Conservation (phyloP, 2,797 vertebrate species). For the Channa striata region DNA sequence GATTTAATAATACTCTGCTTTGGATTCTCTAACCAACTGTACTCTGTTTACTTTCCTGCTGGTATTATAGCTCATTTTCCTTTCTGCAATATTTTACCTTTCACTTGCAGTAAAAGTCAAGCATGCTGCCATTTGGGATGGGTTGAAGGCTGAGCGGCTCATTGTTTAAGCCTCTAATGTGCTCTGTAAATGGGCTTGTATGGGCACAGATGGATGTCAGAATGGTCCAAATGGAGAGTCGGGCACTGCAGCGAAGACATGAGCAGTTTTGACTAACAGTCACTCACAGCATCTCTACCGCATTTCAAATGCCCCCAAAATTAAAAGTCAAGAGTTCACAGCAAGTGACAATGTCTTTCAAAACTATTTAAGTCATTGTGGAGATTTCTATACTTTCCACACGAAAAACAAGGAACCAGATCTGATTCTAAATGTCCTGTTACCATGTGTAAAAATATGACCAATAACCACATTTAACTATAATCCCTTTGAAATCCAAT, state of each 20-base stretch:
- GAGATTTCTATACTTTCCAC: constrained; percentile 1
- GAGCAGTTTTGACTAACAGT: constrained; percentile 23
- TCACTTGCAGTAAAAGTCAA: constrained; percentile 29
- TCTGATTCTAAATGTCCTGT: not conserved
- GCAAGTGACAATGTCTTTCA: constrained; percentile 19
- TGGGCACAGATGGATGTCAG: constrained; percentile 45
- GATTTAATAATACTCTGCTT: constrained; percentile 3
- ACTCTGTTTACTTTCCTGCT: constrained; percentile 12
- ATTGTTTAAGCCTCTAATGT: constrained; percentile 38
- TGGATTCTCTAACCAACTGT: constrained; percentile 7
- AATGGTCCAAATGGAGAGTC: constrained; percentile 29
- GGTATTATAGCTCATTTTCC: constrained; percentile 9
- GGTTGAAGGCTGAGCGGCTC: constrained; percentile 41
- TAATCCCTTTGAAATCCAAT: too few species aligned
- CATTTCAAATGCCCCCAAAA: constrained; percentile 11
- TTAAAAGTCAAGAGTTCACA: constrained; percentile 26
- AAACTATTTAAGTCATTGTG: constrained; percentile 20
- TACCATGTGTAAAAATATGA: not conserved
- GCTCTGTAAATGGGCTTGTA: constrained; percentile 36
- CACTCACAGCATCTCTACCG: constrained; percentile 17
- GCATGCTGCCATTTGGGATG: constrained; percentile 10
- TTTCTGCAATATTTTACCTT: constrained; percentile 26
- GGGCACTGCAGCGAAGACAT: constrained; percentile 24
- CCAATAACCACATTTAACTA: too few species aligned
- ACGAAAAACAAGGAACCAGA: not conserved